These are phyloP conservation scores for Axea sp. DNA, from an alignment of 2,888 invertebrate genomes.

Conservation along the genomic window DNA sequence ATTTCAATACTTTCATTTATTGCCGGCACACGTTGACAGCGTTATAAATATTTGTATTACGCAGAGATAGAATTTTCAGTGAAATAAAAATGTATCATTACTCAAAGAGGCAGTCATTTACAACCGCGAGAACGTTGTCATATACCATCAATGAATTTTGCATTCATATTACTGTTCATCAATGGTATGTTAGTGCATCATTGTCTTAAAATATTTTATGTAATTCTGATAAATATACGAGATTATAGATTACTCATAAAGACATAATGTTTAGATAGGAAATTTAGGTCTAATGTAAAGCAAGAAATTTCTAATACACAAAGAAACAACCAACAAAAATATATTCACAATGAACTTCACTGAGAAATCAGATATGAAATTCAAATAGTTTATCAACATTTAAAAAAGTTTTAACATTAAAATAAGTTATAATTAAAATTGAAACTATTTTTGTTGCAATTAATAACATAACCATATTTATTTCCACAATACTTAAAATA, in stretches of 20 bases:
- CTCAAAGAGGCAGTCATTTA: conserved; percentile 38
- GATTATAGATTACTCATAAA: conserved; percentile 13
- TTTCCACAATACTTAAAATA: too few relatives aligned
- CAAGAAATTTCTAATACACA: too few relatives aligned
- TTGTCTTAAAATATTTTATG: not conserved
- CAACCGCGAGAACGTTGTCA: conserved; percentile 5
- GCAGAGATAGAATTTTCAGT: conserved; percentile 8
- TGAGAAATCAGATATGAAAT: conserved; percentile 1
- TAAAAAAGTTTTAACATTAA: too few relatives aligned
- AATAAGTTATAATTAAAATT: too few relatives aligned
- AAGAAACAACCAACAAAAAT: too few relatives aligned
- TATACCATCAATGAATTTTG: conserved; percentile 20
- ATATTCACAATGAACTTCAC: too few relatives aligned
- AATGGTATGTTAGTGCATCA: too few relatives aligned
- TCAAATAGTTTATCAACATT: too few relatives aligned
- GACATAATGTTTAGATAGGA: conserved; percentile 24
- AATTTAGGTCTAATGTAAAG: conserved; percentile 26
- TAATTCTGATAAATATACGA: conserved; percentile 10
- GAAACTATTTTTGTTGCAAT: too few relatives aligned
- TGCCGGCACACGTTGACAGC: conserved; percentile 21
- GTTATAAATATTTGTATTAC: conserved; percentile 34
- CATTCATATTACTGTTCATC: not conserved
- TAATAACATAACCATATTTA: too few relatives aligned
- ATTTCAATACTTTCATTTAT: conserved; percentile 33
- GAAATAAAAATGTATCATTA: conserved; percentile 20